Evolutionary conservation across 2,888 invertebrate species (phyloP).

Genomic region (Spisula solida): DNA sequence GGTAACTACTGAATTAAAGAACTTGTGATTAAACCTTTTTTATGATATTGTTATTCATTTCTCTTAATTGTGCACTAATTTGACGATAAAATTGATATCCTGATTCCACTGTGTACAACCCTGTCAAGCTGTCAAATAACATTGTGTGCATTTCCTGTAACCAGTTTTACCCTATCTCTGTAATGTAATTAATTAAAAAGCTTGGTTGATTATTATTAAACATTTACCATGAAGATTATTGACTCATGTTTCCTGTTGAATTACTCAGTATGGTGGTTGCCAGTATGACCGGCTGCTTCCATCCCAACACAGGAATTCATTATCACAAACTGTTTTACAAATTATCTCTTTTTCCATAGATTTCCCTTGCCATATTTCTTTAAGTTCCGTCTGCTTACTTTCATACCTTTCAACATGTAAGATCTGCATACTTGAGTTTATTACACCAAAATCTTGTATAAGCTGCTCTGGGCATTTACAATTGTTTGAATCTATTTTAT

Average conservation of each 20-base stretch:
- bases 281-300: neutral
- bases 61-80: no score
- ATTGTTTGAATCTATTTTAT: neutral
- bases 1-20: no score
- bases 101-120: neutral
- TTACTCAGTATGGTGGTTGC: slow-evolving; percentile 4
- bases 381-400: neutral
- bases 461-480: neutral
- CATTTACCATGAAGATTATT: neutral
- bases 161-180: neutral
- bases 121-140: neutral
- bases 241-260: slow-evolving; percentile 13
- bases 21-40: no score
- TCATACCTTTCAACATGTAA: neutral
- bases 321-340: neutral
- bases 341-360: slow-evolving; percentile 12
- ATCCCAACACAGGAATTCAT: slow-evolving; percentile 2
- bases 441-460: neutral
- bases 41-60: no score
- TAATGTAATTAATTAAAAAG: slow-evolving; percentile 7
- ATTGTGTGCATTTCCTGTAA: neutral
- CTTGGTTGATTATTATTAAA: slow-evolving; percentile 4
- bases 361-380: neutral
- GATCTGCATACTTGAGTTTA: slow-evolving; percentile 1
- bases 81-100: no score